Conservation (phyloP, 1,140 invertebrate species). For the Gyrodactylus salaris region DNA sequence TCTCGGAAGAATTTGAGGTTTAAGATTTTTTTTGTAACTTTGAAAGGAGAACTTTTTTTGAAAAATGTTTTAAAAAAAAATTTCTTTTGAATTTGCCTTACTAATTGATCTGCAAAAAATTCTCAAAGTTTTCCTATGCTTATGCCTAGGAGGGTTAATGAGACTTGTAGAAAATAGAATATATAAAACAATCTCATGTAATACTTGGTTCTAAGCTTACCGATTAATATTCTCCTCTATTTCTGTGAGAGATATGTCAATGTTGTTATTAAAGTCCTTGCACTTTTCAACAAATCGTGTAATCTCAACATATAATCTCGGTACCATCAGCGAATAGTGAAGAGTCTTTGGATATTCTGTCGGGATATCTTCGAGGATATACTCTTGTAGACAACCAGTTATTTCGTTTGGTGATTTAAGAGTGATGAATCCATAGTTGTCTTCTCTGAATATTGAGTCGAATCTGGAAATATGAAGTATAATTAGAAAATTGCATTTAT, state of each 20-base stretch:
- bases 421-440: not conserved
- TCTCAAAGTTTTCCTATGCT: too few species aligned
- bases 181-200: too few species aligned
- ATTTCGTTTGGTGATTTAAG: not conserved
- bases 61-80: too few species aligned
- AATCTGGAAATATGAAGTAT: not conserved
- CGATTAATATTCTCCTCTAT: not conserved
- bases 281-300: not conserved
- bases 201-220: not conserved
- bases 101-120: too few species aligned
- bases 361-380: not conserved
- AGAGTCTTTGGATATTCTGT: not conserved
- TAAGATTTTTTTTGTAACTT: too few species aligned
- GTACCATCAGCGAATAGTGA: not conserved
- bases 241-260: not conserved
- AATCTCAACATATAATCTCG: not conserved
- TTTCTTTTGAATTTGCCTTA: too few species aligned
- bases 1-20: too few species aligned
- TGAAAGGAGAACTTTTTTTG: too few species aligned
- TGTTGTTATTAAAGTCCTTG: not conserved
- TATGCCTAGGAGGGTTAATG: too few species aligned
- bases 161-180: too few species aligned
- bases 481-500: not conserved
- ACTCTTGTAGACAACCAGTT: not conserved
- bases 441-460: not conserved